Conservation (phyloP, 2,113 vertebrate genomes). For the Psittacula cyanocephala region DNA sequence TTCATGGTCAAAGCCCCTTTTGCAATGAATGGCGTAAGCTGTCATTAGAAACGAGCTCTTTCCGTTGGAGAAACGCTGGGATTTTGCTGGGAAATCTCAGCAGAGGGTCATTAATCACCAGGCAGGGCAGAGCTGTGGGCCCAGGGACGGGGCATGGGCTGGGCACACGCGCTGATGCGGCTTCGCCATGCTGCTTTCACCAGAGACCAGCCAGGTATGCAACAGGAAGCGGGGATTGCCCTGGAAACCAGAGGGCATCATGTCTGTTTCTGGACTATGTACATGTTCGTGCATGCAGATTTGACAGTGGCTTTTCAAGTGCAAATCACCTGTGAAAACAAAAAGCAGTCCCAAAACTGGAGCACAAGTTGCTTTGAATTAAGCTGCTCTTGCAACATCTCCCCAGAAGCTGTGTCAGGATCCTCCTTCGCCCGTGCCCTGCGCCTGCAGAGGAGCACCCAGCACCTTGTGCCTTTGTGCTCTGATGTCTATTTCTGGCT, state of each 20-base stretch:
- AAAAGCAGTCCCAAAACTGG: neutral
- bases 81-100: neutral
- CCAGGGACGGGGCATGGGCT: accelerated
- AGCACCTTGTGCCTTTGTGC: neutral
- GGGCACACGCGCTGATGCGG: accelerated
- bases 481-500: neutral
- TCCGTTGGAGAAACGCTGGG: neutral
- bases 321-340: slow-evolving; percentile 24
- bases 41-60: neutral
- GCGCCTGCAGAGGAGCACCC: neutral
- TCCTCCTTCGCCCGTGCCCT: neutral
- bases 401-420: neutral
- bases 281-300: slow-evolving; percentile 2
- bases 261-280: neutral
- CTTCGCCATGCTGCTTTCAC: accelerated
- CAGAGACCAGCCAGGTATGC: neutral
- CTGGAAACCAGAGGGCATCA: neutral
- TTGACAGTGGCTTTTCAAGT: slow-evolving; percentile 46
- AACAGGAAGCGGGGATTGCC: neutral
- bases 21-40: neutral
- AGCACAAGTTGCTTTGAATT: neutral
- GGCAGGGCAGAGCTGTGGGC: neutral
- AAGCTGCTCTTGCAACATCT: neutral
- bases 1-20: neutral
- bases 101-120: neutral